Percentiles rank a stretch among this genome's conserved stretches.
phyloP scores from a whole-genome alignment of 2,888 invertebrate genomes.

The Hoplodrina blanda region DNA sequence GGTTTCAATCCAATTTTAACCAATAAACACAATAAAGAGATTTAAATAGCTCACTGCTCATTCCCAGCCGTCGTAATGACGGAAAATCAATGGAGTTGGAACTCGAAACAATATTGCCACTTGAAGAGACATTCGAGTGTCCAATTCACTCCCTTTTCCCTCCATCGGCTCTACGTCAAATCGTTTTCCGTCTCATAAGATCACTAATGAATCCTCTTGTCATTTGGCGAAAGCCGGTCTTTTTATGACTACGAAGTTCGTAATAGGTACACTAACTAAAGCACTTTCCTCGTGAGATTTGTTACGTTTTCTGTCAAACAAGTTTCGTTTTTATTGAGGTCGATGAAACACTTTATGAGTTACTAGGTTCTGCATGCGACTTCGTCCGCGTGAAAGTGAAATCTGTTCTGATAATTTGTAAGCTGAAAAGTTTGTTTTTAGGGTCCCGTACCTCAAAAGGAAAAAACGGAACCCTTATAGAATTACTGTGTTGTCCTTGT shows the following conservation, averaged over 20 bases:
- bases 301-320: conserved; percentile 24
- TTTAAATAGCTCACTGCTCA: conserved; percentile 9
- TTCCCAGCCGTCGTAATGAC: conserved; percentile 41
- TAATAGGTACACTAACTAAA: conserved; percentile 45
- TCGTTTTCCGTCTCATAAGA: conserved; percentile 62
- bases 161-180: conserved; percentile 60
- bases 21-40: not conserved
- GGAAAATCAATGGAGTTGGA: conserved; percentile 52
- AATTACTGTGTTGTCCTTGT: too few species aligned
- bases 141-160: conserved; percentile 60
- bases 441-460: too few species aligned
- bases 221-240: conserved; percentile 48
- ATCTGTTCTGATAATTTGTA: too few species aligned
- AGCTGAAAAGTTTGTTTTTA: too few species aligned
- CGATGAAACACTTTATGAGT: conserved; percentile 15
- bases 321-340: conserved; percentile 22
- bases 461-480: too few species aligned
- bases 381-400: too few species aligned
- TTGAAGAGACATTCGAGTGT: conserved; percentile 57
- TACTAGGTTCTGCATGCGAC: too few species aligned
- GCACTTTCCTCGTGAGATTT: conserved; percentile 31
- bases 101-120: conserved; percentile 60
- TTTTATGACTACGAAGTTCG: conserved; percentile 57
- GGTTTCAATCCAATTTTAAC: too few species aligned
- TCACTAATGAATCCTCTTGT: conserved; percentile 66